Base-by-base conservation (phyloP, 2,113 vertebrate genomes). In the Megaleporinus macrocephalus region DNA sequence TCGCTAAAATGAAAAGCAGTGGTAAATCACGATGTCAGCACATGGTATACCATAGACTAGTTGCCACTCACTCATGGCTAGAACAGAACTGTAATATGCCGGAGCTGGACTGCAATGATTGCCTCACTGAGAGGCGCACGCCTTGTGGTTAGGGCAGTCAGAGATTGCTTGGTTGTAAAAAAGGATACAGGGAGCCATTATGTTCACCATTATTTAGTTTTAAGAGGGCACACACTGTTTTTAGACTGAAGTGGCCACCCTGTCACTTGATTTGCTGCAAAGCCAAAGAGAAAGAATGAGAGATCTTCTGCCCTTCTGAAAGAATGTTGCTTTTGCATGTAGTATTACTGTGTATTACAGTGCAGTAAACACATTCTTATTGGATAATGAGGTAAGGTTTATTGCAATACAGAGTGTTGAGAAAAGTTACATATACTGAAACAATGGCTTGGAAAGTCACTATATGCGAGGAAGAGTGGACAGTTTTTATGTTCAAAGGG, bases 101-200 rank as follows among this genome's bases (percentile, higher is more conserved):
- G 9, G 33, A 49, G 41, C 14, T 73, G 59, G 27, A 22, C 70
- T 74, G 59, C 26, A 14, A 59, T 80, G 62, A 62, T 14, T 51
- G 36, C 6, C 53, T 55, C 29, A 55, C 27, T 75, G 49, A 33
- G 33, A 65, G 53, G 53, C 59, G 51, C 68, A 61, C 78, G 78
- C 53, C 78, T 80, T 69, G 61, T 71, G 63, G 27, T 76, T 59
- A 30, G 24, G 65, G 30, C 55, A 68, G n/a, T 5, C 62, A 68
- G 33, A 70, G 80, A 81, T 81, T 47, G 63, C 44, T 73, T 76
- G 66, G 59, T 68, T 47, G 73, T 62, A 41, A 62, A 61, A 24
- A 61, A 76, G 55, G 62, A 66, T 30, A 66, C 27, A 22, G 29
- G 27, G 33, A 22, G 15, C 9, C 18, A 3, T 10, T 69, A 5